Percentiles rank a stretch among this genome's conserved stretches.
Evolutionary conservation across 64 coral and sea anemone species (phyloP).

Genomic region (Stichodactyla mertensii): DNA sequence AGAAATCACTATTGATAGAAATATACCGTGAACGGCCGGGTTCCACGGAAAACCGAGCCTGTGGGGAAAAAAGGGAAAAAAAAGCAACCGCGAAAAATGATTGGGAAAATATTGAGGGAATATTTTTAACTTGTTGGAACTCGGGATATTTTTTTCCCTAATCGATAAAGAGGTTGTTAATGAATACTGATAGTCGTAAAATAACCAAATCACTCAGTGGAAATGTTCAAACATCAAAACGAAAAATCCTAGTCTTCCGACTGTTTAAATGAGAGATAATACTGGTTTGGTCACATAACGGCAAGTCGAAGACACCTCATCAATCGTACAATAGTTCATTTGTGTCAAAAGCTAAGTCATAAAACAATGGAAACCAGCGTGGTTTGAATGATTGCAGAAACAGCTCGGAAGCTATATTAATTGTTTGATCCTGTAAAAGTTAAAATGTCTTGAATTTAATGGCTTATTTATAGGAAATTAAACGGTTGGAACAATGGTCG

Average conservation of each 20-base stretch:
- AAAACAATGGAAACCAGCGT: constrained; percentile 1
- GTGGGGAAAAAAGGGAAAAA: too few relatives aligned
- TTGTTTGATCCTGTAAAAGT: constrained; percentile 22
- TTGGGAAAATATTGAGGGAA: too few relatives aligned
- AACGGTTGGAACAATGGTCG: constrained; percentile 1
- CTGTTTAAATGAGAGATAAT: constrained; percentile 20
- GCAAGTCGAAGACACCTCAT: not conserved
- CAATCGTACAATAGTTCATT: constrained; percentile 15
- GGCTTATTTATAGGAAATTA: constrained; percentile 22
- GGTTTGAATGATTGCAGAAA: constrained; percentile 25
- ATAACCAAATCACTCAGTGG: not conserved
- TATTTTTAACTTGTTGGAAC: not conserved
- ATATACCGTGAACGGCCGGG: not conserved
- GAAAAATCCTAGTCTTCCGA: constrained; percentile 15
- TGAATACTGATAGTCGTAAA: constrained; percentile 4
- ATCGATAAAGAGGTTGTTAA: constrained; percentile 16
- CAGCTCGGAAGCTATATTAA: constrained; percentile 21
- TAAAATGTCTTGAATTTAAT: constrained; percentile 20
- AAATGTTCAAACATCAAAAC: constrained; percentile 4
- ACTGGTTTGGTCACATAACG: not conserved
- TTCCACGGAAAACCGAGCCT: too few relatives aligned
- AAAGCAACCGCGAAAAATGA: too few relatives aligned
- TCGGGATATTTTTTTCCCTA: not conserved
- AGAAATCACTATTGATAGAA: not conserved
- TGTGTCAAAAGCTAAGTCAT: not conserved